These are phyloP conservation scores for Drosophila eugracilis DNA, from an alignment of 1,140 invertebrate genomes.

Conservation along the genomic window DNA sequence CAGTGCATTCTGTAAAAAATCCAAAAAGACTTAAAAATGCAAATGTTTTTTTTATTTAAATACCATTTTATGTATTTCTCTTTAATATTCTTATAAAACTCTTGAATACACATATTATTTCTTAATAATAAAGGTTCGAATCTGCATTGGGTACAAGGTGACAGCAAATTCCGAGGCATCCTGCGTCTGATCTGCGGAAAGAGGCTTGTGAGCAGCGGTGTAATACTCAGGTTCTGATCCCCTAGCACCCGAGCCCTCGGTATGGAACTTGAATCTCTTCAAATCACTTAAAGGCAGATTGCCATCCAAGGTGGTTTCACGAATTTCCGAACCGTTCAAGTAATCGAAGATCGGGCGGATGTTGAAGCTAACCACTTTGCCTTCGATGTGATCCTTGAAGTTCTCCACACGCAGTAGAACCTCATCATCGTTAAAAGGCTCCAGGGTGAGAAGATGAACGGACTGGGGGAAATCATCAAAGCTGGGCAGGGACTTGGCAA, in stretches of 20 bases:
- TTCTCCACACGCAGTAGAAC: constrained; percentile 95
- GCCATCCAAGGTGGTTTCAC: constrained; percentile 75
- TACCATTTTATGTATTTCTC: background rate
- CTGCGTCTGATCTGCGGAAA: constrained; percentile 14
- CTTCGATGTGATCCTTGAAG: constrained; percentile 91
- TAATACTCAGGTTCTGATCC: constrained; percentile 29
- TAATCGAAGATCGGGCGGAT: constrained; percentile 62
- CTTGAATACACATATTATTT: constrained; percentile 4
- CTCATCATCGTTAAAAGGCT: constrained; percentile 90
- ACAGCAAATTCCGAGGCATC: constrained; percentile 65
- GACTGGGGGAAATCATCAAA: constrained; percentile 87
- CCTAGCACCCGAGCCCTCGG: constrained; percentile 45
- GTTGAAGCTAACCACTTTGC: constrained; percentile 85
- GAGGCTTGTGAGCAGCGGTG: constrained; percentile 34
- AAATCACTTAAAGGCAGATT: constrained; percentile 62
- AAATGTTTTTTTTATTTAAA: too few relatives aligned
- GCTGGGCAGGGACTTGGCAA: constrained; percentile 42
- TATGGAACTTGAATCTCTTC: constrained; percentile 70
- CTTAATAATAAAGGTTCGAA: constrained; percentile 71
- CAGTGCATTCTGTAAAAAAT: too few relatives aligned
- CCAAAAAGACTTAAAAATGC: too few relatives aligned
- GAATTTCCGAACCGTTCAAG: constrained; percentile 52
- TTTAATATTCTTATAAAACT: too few relatives aligned
- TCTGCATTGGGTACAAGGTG: constrained; percentile 72
- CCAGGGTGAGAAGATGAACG: constrained; percentile 94